Evolutionary conservation across 2,113 vertebrate species (phyloP), one percentile per base, ranked within the genome.

Genomic region (Pluvianellus socialis): DNA sequence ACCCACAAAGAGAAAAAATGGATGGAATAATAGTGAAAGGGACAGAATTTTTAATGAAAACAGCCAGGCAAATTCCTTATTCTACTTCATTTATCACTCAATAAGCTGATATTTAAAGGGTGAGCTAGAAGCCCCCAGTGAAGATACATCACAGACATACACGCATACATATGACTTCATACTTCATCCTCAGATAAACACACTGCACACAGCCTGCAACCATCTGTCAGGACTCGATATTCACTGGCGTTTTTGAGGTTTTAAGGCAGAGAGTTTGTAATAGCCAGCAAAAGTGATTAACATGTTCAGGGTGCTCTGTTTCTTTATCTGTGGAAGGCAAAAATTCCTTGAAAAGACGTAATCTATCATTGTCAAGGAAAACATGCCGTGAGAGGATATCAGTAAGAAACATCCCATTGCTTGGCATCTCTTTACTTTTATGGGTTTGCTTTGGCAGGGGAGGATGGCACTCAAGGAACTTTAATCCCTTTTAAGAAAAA

Each of bases 401-500:
- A n/a, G 28, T 47, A n/a, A 90, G 67, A 93, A 92, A 52, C 17
- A 32, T 26, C 55, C 27, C 5, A 33, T 77, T 85, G 22, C 88
- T 92, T 73, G 53, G 53, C 74, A 88, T 73, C 24, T 62, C 66
- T 87, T 65, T 56, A 55, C 26, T 75, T 79, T 55, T 71, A 73
- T 49, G 47, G 35, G 5, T 95, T 94, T 79, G n/a, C 63, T 83
- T 80, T 90, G 90, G 75, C 81, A 88, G n/a, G 7, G 23, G 22
- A 92, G 58, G 79, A 67, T 92, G 84, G 74, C 58, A 90, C 82
- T 90, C 55, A 32, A 86, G 33, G 62, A 95, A 79, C 73, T 88
- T 90, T 33, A 93, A 92, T 77, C 32, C n/a, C 50, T 77, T 86
- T 88, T 59, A 77, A 94, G 55, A 73, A 95, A 94, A 88, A 73